Conservation (phyloP, 2,113 vertebrate species). For the Coryphaenoides rupestris region DNA sequence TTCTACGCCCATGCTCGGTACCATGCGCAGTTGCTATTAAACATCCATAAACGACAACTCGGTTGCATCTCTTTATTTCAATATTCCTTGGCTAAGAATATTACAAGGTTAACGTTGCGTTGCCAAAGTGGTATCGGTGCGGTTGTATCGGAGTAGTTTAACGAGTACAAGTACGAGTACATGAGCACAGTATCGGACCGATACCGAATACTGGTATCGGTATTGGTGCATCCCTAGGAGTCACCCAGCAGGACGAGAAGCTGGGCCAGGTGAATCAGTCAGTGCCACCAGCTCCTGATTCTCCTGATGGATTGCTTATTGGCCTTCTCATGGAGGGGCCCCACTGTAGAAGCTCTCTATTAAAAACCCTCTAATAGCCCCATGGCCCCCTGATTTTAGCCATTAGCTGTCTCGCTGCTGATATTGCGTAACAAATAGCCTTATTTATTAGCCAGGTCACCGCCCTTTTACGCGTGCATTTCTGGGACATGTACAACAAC, state of each 20-base stretch:
- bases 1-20: too few species aligned
- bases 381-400: slow-evolving; percentile 58
- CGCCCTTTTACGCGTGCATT: slow-evolving; percentile 27
- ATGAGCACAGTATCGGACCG: too few species aligned
- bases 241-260: slow-evolving; percentile 58
- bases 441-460: slow-evolving; percentile 28
- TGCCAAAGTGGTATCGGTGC: too few species aligned
- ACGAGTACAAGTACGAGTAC: too few species aligned
- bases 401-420: slow-evolving; percentile 58
- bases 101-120: too few species aligned
- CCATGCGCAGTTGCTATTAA: too few species aligned
- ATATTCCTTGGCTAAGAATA: too few species aligned
- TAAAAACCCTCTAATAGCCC: slow-evolving; percentile 28
- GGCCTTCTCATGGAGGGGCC: slow-evolving; percentile 39
- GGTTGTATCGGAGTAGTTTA: too few species aligned
- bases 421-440: background rate
- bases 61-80: too few species aligned
- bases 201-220: too few species aligned
- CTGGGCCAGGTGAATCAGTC: slow-evolving; percentile 58
- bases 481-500: slow-evolving; percentile 27
- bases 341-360: slow-evolving; percentile 35
- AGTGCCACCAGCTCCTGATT: slow-evolving; percentile 35
- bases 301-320: slow-evolving; percentile 56
- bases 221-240: too few species aligned
- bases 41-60: too few species aligned